phyloP scores from a whole-genome alignment of 1,140 invertebrate genomes.

The Camponotus floridanus region DNA sequence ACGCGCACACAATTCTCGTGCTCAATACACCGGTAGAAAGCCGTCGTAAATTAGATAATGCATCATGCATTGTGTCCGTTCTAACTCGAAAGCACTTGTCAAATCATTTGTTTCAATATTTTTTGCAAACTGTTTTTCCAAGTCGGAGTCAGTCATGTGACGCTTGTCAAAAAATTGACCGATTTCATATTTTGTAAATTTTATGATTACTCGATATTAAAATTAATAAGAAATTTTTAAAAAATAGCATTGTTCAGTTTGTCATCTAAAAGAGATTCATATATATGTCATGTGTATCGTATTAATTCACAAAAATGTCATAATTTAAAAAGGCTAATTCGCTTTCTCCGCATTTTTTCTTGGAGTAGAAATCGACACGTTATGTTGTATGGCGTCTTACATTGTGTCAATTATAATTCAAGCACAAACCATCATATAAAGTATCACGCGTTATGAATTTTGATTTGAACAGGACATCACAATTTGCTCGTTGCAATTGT shows the following conservation, averaged over 20 bases:
- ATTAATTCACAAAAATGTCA: neutral
- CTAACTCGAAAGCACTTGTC: neutral
- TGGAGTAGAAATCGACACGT: neutral
- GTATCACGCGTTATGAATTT: neutral
- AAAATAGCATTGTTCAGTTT: no score
- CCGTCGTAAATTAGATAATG: neutral
- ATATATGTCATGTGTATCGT: neutral
- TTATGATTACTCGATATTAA: no score
- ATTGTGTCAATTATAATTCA: neutral
- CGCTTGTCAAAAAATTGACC: neutral
- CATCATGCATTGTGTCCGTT: neutral
- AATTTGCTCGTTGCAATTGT: neutral
- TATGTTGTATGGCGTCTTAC: neutral
- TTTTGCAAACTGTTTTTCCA: neutral
- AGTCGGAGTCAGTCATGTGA: neutral
- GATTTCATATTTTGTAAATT: no score
- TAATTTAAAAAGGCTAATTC: neutral
- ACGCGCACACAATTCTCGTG: slow-evolving; percentile 48
- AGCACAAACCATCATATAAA: neutral
- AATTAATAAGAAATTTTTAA: no score
- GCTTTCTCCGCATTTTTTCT: neutral
- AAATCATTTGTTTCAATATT: neutral
- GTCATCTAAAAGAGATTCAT: no score
- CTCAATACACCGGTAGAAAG: slow-evolving; percentile 27
- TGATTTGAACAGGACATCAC: neutral